Conservation (phyloP, 2,113 vertebrate genomes). For the Takifugu flavidus region DNA sequence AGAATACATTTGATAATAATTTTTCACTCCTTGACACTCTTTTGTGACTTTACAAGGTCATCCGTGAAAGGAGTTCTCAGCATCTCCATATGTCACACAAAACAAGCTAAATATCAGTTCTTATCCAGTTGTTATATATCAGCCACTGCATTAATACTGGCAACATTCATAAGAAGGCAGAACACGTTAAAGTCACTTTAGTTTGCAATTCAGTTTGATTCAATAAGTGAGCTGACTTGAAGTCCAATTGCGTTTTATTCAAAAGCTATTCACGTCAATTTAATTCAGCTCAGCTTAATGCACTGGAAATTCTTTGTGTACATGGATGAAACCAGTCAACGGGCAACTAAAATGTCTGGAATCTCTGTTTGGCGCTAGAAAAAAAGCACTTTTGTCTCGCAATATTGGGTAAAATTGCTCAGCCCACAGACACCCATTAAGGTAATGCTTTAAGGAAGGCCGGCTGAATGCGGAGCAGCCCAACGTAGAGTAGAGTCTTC, state of each 20-base stretch:
- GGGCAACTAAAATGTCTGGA: constrained; percentile 55
- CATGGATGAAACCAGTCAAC: constrained; percentile 61
- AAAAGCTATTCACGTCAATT: constrained; percentile 54
- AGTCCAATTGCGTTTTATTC: constrained; percentile 45
- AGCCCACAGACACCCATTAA: constrained; percentile 66
- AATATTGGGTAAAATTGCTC: constrained; percentile 65
- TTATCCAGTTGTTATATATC: neutral
- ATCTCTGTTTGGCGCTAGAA: constrained; percentile 42
- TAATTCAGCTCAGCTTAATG: constrained; percentile 49
- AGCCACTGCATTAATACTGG: constrained; percentile 7
- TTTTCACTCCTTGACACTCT: too few species aligned
- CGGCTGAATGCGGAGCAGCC: constrained; percentile 49
- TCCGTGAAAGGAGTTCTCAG: too few species aligned
- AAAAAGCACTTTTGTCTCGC: constrained; percentile 60
- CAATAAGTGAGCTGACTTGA: constrained; percentile 29
- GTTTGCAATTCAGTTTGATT: constrained; percentile 7
- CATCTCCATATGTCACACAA: neutral
- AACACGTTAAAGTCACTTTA: constrained; percentile 30
- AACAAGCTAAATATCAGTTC: constrained; percentile 4
- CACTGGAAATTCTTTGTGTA: constrained; percentile 57
- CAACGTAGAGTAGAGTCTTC: constrained; percentile 50
- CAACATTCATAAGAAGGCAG: constrained; percentile 1
- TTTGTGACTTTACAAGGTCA: too few species aligned
- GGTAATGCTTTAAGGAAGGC: constrained; percentile 67
- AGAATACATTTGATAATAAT: too few species aligned